A percentile compares a stretch with the other conserved stretches of the same genome.
Conservation (phyloP, 2,888 invertebrate genomes). For the Hipparchia semele region DNA sequence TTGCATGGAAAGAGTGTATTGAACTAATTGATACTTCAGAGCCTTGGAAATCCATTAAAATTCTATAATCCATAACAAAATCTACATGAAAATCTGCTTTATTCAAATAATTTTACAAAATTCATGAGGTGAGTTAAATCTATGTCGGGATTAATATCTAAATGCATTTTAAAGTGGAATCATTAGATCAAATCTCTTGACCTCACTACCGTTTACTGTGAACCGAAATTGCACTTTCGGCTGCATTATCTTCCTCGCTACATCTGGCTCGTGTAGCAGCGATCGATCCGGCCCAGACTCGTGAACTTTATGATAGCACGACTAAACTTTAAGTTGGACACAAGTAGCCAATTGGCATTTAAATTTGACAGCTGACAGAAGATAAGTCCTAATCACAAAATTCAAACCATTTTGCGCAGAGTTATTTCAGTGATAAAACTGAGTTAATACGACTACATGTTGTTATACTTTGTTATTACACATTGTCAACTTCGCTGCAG, state of each 20-base stretch:
- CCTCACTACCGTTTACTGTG: neutral
- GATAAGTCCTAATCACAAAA: neutral
- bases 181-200: conserved; percentile 5
- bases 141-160: neutral
- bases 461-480: no score
- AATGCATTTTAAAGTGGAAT: neutral
- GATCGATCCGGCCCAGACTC: neutral
- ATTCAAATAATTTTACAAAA: neutral
- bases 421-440: no score
- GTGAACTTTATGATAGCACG: neutral
- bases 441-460: no score
- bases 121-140: neutral
- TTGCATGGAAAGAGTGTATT: neutral
- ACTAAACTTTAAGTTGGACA: neutral
- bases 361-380: neutral
- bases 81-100: no score
- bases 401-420: no score
- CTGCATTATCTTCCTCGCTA: conserved; percentile 5
- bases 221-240: conserved; percentile 6
- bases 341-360: neutral
- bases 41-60: no score
- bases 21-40: neutral
- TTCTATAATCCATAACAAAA: no score
- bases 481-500: no score
- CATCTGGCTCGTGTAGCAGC: conserved; percentile 8